Evolutionary conservation across 2,888 invertebrate genomes (phyloP).

Genomic region (Cyclophora punctaria): DNA sequence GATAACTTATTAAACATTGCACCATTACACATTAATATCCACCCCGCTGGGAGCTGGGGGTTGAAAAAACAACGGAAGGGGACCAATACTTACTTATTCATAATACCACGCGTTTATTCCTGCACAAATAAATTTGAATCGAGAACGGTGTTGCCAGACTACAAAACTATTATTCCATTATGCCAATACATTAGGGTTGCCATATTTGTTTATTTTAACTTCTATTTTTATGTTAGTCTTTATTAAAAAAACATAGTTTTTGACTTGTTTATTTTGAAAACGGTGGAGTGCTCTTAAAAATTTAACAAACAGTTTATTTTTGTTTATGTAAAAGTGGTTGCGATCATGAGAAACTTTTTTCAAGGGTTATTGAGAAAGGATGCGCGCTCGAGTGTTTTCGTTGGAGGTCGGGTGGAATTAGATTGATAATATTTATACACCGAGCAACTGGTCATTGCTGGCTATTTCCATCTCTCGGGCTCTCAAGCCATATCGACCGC

Average conservation of each 20-base stretch:
- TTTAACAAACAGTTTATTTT: constrained; percentile 48
- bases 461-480: no score
- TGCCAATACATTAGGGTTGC: constrained; percentile 22
- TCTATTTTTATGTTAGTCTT: constrained; percentile 32
- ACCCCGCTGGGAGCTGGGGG: constrained; percentile 63
- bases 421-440: constrained; percentile 11
- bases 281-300: constrained; percentile 49
- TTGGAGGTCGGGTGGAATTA: constrained; percentile 1
- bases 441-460: neutral
- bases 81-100: constrained; percentile 62
- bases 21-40: constrained; percentile 72
- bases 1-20: constrained; percentile 71
- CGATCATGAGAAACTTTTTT: constrained; percentile 35
- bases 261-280: constrained; percentile 64
- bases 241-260: constrained; percentile 37
- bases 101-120: constrained; percentile 53
- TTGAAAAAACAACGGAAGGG: constrained; percentile 55
- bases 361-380: constrained; percentile 39
- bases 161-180: constrained; percentile 17
- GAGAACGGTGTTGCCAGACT: neutral
- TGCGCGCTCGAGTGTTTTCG: constrained; percentile 7
- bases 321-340: constrained; percentile 29
- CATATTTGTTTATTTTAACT: constrained; percentile 26
- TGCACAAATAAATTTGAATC: constrained; percentile 32
- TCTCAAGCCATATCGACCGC: no score